Conservation (phyloP, 2,797 vertebrate genomes). For the Gambelia wislizenii region DNA sequence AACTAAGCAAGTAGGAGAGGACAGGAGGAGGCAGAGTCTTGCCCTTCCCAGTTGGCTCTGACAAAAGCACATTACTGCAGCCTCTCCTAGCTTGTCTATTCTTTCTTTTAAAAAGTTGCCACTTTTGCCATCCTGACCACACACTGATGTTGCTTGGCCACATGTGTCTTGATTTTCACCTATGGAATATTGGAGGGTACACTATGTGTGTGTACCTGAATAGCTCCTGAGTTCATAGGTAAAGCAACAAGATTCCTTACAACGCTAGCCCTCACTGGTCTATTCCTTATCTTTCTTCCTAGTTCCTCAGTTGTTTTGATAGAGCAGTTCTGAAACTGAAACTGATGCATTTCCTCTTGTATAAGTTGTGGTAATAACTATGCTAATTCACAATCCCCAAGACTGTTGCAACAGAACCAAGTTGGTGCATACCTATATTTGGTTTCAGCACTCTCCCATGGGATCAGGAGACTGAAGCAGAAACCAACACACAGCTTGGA, state of each 20-base stretch:
- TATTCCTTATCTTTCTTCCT: too few relatives aligned
- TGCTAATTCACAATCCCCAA: not conserved
- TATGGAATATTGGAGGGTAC: too few relatives aligned
- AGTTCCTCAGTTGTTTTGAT: not conserved
- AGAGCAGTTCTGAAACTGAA: not conserved
- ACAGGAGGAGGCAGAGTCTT: too few relatives aligned
- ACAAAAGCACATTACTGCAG: too few relatives aligned
- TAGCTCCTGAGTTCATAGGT: not conserved
- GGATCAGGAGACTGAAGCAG: not conserved
- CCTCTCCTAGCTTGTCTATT: too few relatives aligned
- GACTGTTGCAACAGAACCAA: not conserved
- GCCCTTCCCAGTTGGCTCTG: too few relatives aligned
- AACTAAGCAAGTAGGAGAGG: too few relatives aligned
- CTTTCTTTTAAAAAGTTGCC: too few relatives aligned
- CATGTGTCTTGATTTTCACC: too few relatives aligned
- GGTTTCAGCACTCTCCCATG: not conserved
- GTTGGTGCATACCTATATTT: not conserved
- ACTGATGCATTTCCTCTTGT: not conserved
- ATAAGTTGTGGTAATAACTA: not conserved
- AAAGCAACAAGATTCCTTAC: not conserved
- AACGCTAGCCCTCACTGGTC: not conserved
- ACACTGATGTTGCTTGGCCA: too few relatives aligned
- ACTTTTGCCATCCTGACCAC: too few relatives aligned
- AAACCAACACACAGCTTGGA: not conserved
- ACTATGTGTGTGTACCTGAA: not conserved